A percentile compares a stretch with the other conserved stretches of the same genome.
Evolutionary conservation across 37 sponge, comb jelly and placozoan genomes (phyloP).

Genomic region (Crambe crambe): DNA sequence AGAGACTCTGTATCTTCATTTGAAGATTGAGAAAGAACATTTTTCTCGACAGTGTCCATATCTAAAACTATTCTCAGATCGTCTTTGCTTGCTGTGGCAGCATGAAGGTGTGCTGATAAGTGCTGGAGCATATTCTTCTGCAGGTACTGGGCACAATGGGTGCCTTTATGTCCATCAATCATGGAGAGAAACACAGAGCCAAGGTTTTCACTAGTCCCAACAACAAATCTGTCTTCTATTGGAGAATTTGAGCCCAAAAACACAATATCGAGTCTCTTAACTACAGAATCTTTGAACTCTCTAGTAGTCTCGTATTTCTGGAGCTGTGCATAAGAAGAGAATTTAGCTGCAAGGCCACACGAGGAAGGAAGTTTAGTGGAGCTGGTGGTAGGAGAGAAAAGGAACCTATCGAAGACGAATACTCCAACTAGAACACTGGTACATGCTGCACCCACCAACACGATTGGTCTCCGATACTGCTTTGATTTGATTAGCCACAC

Average conservation of each 20-base stretch:
- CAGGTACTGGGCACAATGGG: conserved; percentile 60
- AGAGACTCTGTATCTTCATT: background rate
- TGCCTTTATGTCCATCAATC: conserved; percentile 84
- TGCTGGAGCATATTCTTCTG: conserved; percentile 56
- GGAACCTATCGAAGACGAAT: conserved; percentile 30
- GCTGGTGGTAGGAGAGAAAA: background rate
- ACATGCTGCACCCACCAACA: conserved; percentile 26
- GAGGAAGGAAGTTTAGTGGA: background rate
- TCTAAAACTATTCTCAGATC: conserved; percentile 8
- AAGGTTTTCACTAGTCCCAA: conserved; percentile 16
- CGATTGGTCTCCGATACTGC: conserved; percentile 17
- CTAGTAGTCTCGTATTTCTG: conserved; percentile 44
- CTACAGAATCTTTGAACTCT: conserved; percentile 19
- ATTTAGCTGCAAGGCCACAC: background rate
- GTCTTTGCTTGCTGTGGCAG: background rate
- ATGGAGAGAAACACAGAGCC: conserved; percentile 64
- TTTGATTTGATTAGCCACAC: background rate
- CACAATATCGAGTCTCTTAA: conserved; percentile 58
- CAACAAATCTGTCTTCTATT: conserved; percentile 78
- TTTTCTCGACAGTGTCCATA: conserved; percentile 18
- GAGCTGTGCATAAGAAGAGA: conserved; percentile 29
- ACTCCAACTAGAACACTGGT: conserved; percentile 42
- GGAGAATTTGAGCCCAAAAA: conserved; percentile 78
- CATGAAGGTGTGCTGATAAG: conserved; percentile 8
- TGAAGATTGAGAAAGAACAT: background rate